Percentiles rank a stretch among this genome's conserved stretches.
These are phyloP conservation scores for Acropora tenuis DNA, from an alignment of 64 coral and sea anemone species.

Conservation along the genomic window DNA sequence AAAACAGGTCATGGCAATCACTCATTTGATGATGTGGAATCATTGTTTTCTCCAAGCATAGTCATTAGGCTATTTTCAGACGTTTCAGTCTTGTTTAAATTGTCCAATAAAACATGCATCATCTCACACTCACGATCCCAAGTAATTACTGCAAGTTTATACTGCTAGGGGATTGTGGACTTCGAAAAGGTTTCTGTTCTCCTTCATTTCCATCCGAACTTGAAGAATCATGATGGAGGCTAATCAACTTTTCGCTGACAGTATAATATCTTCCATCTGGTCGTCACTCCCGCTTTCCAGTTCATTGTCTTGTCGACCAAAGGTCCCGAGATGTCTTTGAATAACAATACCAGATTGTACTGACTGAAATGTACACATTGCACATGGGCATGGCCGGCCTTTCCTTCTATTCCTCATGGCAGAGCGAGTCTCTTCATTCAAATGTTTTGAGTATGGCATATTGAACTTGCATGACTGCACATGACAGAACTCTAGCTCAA, in stretches of 20 bases:
- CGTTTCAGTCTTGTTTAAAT: not conserved
- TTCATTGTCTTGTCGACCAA: slow-evolving; percentile 40
- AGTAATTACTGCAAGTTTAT: not conserved
- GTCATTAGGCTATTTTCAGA: not conserved
- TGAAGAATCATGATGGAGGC: slow-evolving; percentile 8
- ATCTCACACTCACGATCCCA: not conserved
- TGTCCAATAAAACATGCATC: not conserved
- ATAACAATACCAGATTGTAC: slow-evolving; percentile 36
- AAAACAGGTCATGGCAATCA: slow-evolving; percentile 6
- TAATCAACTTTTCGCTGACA: not conserved
- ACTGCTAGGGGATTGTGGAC: not conserved
- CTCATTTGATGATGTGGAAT: not conserved
- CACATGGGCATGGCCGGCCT: slow-evolving; percentile 41
- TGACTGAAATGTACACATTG: slow-evolving; percentile 16
- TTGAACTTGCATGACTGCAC: slow-evolving; percentile 2
- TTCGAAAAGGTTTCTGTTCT: slow-evolving; percentile 7
- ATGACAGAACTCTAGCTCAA: slow-evolving; percentile 1
- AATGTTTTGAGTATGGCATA: slow-evolving; percentile 46
- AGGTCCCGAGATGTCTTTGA: slow-evolving; percentile 33
- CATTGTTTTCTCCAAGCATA: not conserved
- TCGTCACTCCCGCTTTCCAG: slow-evolving; percentile 12
- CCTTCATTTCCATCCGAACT: slow-evolving; percentile 8
- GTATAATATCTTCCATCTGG: not conserved
- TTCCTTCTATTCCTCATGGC: slow-evolving; percentile 34
- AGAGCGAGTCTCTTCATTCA: slow-evolving; percentile 23